Percentiles rank a stretch among this genome's conserved stretches.
Evolutionary conservation across 2,888 invertebrate genomes (phyloP).

Genomic region (Phrixothrix hirtus): DNA sequence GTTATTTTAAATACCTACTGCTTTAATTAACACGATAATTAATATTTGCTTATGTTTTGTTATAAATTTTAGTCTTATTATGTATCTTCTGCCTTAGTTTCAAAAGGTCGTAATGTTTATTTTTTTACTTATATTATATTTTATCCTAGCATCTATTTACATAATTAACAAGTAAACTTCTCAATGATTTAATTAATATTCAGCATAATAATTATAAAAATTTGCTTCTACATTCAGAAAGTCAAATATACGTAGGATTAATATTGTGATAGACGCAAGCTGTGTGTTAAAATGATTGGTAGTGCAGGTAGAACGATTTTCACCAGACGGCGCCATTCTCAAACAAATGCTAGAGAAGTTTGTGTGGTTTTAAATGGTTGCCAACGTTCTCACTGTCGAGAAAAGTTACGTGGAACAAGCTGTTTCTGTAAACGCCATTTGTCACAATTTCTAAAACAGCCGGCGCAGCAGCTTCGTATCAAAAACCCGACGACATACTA

Average conservation of each 20-base stretch:
- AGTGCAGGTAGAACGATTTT: slow-evolving; percentile 40
- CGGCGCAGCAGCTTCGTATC: slow-evolving; percentile 36
- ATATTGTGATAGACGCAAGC: slow-evolving; percentile 28
- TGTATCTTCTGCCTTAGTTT: too few species aligned
- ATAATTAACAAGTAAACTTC: too few species aligned
- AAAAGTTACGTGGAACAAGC: slow-evolving; percentile 44
- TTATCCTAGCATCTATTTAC: too few species aligned
- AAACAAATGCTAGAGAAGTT: slow-evolving; percentile 39
- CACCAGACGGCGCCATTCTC: slow-evolving; percentile 36
- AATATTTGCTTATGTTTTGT: neutral
- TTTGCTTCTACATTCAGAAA: slow-evolving; percentile 8
- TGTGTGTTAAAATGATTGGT: slow-evolving; percentile 34
- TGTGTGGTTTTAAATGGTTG: slow-evolving; percentile 44
- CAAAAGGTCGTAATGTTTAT: too few species aligned
- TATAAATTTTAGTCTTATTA: too few species aligned
- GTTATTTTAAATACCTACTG: neutral
- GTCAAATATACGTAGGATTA: slow-evolving; percentile 22
- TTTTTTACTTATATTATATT: too few species aligned
- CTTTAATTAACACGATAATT: neutral
- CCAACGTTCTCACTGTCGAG: slow-evolving; percentile 40
- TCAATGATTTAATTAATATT: too few species aligned
- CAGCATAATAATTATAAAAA: slow-evolving; percentile 11
- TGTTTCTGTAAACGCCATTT: slow-evolving; percentile 43
- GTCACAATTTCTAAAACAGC: slow-evolving; percentile 45
- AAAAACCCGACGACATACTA: slow-evolving; percentile 36